Evolutionary conservation across 2,113 vertebrate species (phyloP).

Genomic region (Morone saxatilis): DNA sequence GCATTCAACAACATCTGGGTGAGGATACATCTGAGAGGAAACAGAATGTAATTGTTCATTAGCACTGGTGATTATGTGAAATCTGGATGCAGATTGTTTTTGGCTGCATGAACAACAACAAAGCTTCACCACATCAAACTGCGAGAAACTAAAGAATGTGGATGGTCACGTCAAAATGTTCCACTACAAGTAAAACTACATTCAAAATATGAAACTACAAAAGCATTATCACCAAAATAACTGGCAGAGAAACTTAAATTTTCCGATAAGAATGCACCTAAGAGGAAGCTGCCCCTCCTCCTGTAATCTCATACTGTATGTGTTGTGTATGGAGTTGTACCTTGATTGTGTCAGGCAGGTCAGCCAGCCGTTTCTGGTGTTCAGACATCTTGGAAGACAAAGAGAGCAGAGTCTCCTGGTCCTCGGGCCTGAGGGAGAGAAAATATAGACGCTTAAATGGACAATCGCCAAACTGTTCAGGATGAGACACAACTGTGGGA

Average conservation of each 20-base stretch:
- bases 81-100: background rate
- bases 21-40: conserved; percentile 85
- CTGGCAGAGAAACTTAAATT: no score
- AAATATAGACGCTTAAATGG: background rate
- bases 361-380: conserved; percentile 85
- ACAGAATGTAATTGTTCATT: background rate
- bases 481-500: background rate
- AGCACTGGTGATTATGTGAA: background rate
- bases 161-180: no score
- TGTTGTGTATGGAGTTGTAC: conserved; percentile 55
- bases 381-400: conserved; percentile 87
- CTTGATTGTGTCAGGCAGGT: conserved; percentile 84
- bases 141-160: background rate
- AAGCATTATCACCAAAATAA: no score
- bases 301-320: background rate
- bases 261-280: background rate
- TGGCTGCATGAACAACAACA: background rate
- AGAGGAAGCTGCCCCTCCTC: background rate
- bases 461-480: background rate
- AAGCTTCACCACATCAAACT: background rate
- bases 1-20: conserved; percentile 92
- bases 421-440: conserved; percentile 68
- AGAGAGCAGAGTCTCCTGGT: conserved; percentile 83
- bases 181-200: no score
- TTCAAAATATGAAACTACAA: no score